Conservation (phyloP, 2,797 vertebrate genomes). For the Sardinella longiceps region DNA sequence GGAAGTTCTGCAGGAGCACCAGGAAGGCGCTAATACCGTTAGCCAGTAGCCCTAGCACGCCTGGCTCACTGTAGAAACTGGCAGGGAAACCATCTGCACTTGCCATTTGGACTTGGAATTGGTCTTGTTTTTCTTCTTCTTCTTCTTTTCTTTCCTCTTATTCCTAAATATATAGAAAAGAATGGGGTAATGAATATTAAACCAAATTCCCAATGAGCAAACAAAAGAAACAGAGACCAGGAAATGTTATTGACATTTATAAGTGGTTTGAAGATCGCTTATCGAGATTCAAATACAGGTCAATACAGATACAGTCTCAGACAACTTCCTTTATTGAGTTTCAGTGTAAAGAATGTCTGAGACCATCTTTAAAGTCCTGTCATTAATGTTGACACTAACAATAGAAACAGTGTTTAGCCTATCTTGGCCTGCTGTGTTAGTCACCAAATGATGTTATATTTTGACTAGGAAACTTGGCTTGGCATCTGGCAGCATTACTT, state of each 20-base stretch:
- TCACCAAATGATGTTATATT: not conserved
- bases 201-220: not conserved
- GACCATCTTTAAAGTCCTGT: not conserved
- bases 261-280: not conserved
- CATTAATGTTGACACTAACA: not conserved
- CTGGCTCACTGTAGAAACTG: constrained; percentile 87
- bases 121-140: not conserved
- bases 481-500: not conserved
- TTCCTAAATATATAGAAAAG: not conserved
- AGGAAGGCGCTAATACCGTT: constrained; percentile 88
- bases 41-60: constrained; percentile 81
- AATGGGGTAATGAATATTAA: not conserved
- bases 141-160: not conserved
- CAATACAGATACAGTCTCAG: not conserved
- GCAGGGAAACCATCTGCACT: constrained; percentile 78
- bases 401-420: not conserved
- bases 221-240: not conserved
- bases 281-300: too few species aligned
- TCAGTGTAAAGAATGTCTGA: not conserved
- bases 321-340: not conserved
- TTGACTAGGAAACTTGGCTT: not conserved
- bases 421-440: not conserved
- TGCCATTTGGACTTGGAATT: constrained; percentile 62
- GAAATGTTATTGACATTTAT: not conserved
- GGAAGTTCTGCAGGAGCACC: constrained; percentile 84